Base-by-base conservation (phyloP, 1,140 invertebrate genomes). In the Drosophila watanabei region DNA sequence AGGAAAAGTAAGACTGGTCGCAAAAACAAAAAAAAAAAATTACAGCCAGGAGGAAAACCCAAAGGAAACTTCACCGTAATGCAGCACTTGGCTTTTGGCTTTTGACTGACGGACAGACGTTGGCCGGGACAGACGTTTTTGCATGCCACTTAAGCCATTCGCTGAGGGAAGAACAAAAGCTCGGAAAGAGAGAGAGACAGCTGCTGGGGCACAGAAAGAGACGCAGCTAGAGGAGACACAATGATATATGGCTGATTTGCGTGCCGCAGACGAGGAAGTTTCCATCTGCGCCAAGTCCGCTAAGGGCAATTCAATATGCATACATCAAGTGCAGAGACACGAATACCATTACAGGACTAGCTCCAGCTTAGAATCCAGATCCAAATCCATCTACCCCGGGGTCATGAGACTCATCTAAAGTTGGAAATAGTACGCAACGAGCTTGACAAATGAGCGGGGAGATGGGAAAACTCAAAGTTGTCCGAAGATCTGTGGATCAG, bases 211-310 rank as follows among this genome's bases (percentile, higher is more conserved):
- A 60, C 28, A 30, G 59, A 79, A 63, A 66, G 66, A 59, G 73
- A 62, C 2, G 18, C 30, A n/a, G 13, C 24, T 14, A 62, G 58
- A 61, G 81, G 14, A 46, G 81, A 87, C 80, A 81, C 69, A 91
- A 91, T 91, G 88, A 90, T 90, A 90, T 91, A 91, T 91, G 68
- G 82, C 69, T 66, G 82, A 90, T 91, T 90, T 91, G 87, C 87
- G 87, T 90, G 83, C 64, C 72, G 46, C 56, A 82, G 48, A 60
- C 64, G 57, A 77, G 57, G 63, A 69, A 70, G 75, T 73, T 59
- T 79, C 51, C 62, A 68, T 76, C 60, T 66, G 45, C 52, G 45
- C 54, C 7, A 39, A 56, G 45, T 77, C 52, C 68, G 77, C 76
- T 79, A 79, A 79, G 56, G 60, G 84, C 85, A 84, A 84, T 88